Evolutionary conservation across 2,888 invertebrate genomes (phyloP), one percentile per base, ranked within the genome.

Genomic region (Eumacrocentrus americanus): DNA sequence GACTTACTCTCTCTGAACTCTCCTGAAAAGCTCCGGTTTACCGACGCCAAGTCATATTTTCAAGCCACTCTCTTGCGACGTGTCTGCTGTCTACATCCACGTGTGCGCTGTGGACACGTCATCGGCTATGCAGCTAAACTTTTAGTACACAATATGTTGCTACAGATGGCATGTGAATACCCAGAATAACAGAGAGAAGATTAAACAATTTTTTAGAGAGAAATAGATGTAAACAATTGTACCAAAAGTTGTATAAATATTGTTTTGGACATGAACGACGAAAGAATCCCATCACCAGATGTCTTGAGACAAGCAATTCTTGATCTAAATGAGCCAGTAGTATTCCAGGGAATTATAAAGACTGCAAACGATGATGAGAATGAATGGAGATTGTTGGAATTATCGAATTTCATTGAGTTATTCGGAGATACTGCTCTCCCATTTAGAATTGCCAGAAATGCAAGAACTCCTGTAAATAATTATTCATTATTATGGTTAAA

Each of bases 321-420:
- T 14, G 64, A 75, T 42, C 60, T 75, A 5, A 55, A 72, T 3
- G 80, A 82, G 65, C 89, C 89, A 1, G 64, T 89, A 50, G 69
- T 88, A 37, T 83, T 89, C 58, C 82, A 81, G 65, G 81, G 82
- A 47, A 81, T 83, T 71, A 77, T 88, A 1, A 58, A 64, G 50
- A 58, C 72, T 62, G 25, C 9, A 4, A 9, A 61, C 5, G 66
- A 71, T 35, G 65, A 62, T 29, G 64, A 65, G 63, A 81, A 81
- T 60, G 78, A 81, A 62, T 90, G 89, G 88, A 76, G 84, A 40
- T 71, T 88, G 58, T 75, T 87, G 89, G 79, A 78, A 70, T 71
- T 87, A 23, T 80, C 85, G 42, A 85, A 88, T 65, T 88, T 91
- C 86, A 80, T 81, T 51, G 72, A 83, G 56, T 78, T 84, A 63